phyloP scores from a whole-genome alignment of 2,113 vertebrate species.

The Heptranchias perlo region DNA sequence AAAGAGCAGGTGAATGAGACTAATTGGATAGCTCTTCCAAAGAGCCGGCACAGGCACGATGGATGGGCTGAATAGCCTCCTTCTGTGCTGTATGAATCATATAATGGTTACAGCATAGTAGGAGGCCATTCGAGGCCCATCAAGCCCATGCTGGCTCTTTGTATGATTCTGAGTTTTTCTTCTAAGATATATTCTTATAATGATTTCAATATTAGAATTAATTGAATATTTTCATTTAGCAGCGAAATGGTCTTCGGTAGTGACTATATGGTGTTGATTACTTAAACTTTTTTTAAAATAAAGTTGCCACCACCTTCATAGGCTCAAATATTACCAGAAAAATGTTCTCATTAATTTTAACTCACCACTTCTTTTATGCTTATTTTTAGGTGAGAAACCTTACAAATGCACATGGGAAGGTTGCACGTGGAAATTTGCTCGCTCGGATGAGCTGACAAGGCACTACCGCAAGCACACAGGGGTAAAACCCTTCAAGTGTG shows the following conservation, averaged over 20 bases:
- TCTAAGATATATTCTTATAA: background rate
- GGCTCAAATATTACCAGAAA: background rate
- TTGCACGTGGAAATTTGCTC: slow-evolving; percentile 98
- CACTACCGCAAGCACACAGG: slow-evolving; percentile 99
- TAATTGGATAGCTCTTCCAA: background rate
- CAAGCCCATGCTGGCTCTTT: no score
- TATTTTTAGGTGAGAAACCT: slow-evolving; percentile 87
- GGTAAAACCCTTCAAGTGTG: slow-evolving; percentile 98
- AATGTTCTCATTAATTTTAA: background rate
- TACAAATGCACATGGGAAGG: slow-evolving; percentile 99
- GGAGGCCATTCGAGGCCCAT: no score
- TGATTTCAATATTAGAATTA: background rate
- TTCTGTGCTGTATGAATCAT: background rate
- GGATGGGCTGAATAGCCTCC: background rate
- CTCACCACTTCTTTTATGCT: slow-evolving; percentile 32
- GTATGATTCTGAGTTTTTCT: background rate
- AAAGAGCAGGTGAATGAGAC: background rate
- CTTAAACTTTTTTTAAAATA: background rate
- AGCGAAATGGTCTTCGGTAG: background rate
- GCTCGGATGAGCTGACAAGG: slow-evolving; percentile 95
- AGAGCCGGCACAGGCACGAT: background rate
- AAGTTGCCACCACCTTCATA: background rate
- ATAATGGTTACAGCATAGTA: no score
- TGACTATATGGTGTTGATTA: background rate
- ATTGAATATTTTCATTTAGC: background rate